Evolutionary conservation across 2,113 vertebrate genomes (phyloP).

Genomic region (Mirounga angustirostris): DNA sequence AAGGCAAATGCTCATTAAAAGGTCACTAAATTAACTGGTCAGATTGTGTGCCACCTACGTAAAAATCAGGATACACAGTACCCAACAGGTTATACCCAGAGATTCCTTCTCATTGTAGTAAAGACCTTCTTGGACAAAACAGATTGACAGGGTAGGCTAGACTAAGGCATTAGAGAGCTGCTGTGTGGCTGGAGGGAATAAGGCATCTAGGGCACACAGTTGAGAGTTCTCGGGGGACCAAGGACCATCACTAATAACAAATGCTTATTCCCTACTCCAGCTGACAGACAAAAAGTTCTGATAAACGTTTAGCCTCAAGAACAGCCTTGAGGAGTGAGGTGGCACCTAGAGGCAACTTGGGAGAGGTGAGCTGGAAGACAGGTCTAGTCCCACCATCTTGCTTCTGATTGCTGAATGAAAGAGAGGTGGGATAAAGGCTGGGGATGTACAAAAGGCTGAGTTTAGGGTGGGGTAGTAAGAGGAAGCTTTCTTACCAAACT

Average conservation of each 20-base stretch:
- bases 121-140: neutral
- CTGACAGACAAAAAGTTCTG: neutral
- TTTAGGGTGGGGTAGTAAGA: neutral
- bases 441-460: neutral
- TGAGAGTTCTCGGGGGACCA: neutral
- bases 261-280: too few relatives aligned
- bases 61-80: neutral
- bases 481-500: neutral
- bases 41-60: neutral
- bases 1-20: neutral
- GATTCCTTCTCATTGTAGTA: neutral
- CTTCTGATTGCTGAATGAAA: neutral
- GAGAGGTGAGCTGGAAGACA: neutral
- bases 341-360: neutral
- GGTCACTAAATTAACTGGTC: neutral
- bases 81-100: neutral
- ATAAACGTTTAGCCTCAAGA: neutral
- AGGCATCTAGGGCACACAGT: neutral
- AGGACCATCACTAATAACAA: neutral
- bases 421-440: accelerated
- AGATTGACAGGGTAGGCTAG: too few relatives aligned
- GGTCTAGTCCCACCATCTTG: neutral
- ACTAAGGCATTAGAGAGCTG: neutral
- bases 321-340: neutral
- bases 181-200: neutral